Base-by-base conservation (phyloP, 2,113 vertebrate genomes). In the Apodemus sylvaticus region DNA sequence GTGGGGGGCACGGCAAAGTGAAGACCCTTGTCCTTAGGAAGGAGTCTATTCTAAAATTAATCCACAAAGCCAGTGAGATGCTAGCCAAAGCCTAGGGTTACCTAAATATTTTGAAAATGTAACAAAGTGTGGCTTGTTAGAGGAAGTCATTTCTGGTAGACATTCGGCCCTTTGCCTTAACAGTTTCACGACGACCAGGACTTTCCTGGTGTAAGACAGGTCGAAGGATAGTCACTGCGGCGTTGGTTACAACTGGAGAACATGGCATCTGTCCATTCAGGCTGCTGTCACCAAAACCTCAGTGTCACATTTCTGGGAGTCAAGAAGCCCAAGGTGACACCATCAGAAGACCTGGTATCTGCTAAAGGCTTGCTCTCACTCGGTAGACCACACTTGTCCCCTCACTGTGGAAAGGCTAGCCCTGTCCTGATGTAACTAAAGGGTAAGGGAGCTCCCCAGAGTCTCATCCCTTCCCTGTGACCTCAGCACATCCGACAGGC, bases 1-100 rank as follows among this genome's bases (percentile, higher is more conserved):
- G n/a, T n/a, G n/a, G n/a, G n/a, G 78, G 13, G 73, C 48, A 85
- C 86, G 45, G 68, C n/a, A 96, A 76, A 91, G 51, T 39, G 24
- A 76, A 92, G 83, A 91, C 8, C n/a, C 13, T 45, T n/a, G 19
- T 74, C 82, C 92, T 85, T 58, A 87, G 24, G 53, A 16, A 68
- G 55, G 19, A 95, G 58, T 29, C 64, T 58, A 78, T 83, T 62
- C 70, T 93, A 81, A 95, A 91, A 60, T 51, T 68, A 74, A 93
- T n/a, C 60, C 76, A 79, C 26, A 94, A 64, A 42, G 68, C 39
- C 91, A 89, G 74, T 12, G 24, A 39, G 62, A 31, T 53, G 14
- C 39, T 42, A 86, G 51, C 39, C 81, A 48, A 92, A 81, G 0
- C 60, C 7, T 22, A 81, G 29, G 73, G 20, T 86, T 91, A 81